Base-by-base conservation (phyloP, 2,797 vertebrate species). In the Momotus momota region DNA sequence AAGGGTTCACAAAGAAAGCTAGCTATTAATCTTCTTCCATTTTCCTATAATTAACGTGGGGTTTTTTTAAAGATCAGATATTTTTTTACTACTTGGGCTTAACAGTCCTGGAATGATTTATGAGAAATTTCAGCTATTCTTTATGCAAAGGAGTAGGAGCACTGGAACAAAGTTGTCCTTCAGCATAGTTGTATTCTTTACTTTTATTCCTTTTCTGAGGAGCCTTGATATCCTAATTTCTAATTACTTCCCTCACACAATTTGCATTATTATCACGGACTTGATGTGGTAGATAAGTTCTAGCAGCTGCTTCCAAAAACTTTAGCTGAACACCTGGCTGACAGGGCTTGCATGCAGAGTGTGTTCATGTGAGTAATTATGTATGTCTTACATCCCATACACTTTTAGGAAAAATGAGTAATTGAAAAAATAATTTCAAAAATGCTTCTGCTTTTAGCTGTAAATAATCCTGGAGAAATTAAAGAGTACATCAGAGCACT, bases 121-220 rank as follows among this genome's bases (percentile, higher is more conserved):
- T 57, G 27, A 86, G 72, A 94, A 90, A 86, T 89, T 88, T 91
- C 73, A 88, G n/a, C 70, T 86, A 31, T 84, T 92, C 48, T 91
- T 89, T 88, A 73, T 80, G 58, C 51, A 94, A 81, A 87, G 90
- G 65, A 75, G 46, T 82, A 82, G 46, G 40, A 70, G 78, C 43
- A 83, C 22, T 86, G 67, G 57, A 96, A 97, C 41, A 95, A 90
- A 72, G 20, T 51, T 96, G 58, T 64, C 91, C 81, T 96, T 86
- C 58, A 78, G 84, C 86, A 85, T 54, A 72, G 43, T 40, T 92
- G 45, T 60, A 61, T 88, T 96, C 38, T 86, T 78, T 93, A 80
- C n/a, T 96, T 95, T 83, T 88, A 51, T 88, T 83, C n/a, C 14
- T 96, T 78, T 88, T 93, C 88, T 88, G 10, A 64, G 31, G 14